phyloP scores from a whole-genome alignment of 2,888 invertebrate species.

The Horisme vitalbata region DNA sequence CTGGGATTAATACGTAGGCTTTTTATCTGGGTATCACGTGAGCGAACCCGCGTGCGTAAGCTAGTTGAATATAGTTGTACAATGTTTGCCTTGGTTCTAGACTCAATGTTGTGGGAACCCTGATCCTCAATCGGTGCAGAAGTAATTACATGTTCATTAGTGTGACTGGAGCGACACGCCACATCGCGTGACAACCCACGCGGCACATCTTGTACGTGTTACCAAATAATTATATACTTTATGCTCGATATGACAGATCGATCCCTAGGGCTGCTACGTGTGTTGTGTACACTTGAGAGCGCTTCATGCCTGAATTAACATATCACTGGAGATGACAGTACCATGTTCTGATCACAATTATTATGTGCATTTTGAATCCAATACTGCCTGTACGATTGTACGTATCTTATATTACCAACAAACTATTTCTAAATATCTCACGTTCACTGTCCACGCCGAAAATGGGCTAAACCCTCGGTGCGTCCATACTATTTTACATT shows the following conservation, averaged over 20 bases:
- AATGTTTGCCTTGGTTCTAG: no score
- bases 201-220: slow-evolving; percentile 48
- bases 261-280: slow-evolving; percentile 18
- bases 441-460: no score
- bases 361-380: not conserved
- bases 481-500: no score
- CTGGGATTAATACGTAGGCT: no score
- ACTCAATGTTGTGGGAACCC: slow-evolving; percentile 32
- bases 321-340: slow-evolving; percentile 4
- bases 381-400: no score
- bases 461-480: no score
- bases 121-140: slow-evolving; percentile 53
- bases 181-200: slow-evolving; percentile 63
- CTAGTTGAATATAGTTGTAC: no score
- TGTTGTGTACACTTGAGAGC: not conserved
- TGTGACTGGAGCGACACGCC: slow-evolving; percentile 62
- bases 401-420: no score
- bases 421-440: no score
- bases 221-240: slow-evolving; percentile 56
- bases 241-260: slow-evolving; percentile 45
- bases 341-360: slow-evolving; percentile 8
- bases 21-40: no score
- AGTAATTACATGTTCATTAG: slow-evolving; percentile 76
- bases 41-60: no score
- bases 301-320: slow-evolving; percentile 12